Conservation (phyloP, 2,113 vertebrate species). For the Mobula birostris region DNA sequence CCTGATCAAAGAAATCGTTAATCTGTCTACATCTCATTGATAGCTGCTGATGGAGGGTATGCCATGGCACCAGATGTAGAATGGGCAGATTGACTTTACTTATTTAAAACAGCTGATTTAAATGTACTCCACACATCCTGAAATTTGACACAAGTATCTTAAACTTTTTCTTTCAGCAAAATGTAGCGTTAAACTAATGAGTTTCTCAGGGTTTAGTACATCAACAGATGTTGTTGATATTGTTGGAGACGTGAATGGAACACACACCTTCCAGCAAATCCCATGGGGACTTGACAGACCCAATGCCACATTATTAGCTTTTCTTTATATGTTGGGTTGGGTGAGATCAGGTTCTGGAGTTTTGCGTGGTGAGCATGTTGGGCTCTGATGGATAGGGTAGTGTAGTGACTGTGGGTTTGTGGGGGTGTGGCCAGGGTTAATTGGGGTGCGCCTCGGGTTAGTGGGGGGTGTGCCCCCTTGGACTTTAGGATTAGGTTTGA, state of each 20-base stretch:
- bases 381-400: too few species aligned
- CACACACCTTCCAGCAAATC: background rate
- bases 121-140: background rate
- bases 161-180: background rate
- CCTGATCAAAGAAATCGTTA: background rate
- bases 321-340: too few species aligned
- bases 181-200: background rate
- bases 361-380: too few species aligned
- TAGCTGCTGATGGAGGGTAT: background rate
- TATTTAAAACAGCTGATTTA: background rate
- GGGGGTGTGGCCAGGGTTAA: too few species aligned
- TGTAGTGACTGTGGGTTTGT: too few species aligned
- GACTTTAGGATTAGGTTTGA: too few species aligned
- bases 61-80: background rate
- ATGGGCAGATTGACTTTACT: background rate
- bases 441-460: too few species aligned
- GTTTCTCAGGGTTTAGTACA: background rate
- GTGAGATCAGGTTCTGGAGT: too few species aligned
- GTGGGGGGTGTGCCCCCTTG: too few species aligned
- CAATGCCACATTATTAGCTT: background rate
- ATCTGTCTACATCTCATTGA: background rate
- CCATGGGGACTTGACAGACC: background rate
- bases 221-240: background rate
- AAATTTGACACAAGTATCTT: background rate
- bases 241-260: background rate